These are phyloP conservation scores for Batillaria attramentaria DNA, from an alignment of 1,140 invertebrate genomes.

Conservation along the genomic window DNA sequence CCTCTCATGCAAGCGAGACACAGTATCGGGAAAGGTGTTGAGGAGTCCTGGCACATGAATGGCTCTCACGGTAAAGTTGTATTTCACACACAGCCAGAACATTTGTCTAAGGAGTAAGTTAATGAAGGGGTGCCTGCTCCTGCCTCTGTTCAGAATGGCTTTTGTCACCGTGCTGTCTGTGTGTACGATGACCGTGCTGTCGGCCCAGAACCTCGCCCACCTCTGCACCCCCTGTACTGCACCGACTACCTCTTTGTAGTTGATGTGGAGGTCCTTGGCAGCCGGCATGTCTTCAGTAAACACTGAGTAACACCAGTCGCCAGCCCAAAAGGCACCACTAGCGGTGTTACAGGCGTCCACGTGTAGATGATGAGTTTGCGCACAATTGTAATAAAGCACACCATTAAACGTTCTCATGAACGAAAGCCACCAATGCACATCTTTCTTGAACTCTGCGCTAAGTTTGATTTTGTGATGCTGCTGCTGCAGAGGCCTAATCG, in stretches of 20 bases:
- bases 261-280: background rate
- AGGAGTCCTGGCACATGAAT: background rate
- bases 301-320: background rate
- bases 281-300: background rate
- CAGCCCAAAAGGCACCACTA: constrained; percentile 12
- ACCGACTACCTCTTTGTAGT: background rate
- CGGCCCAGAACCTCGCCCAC: too few relatives aligned
- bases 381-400: constrained; percentile 9
- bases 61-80: background rate
- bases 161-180: constrained; percentile 15
- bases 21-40: constrained; percentile 12
- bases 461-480: constrained; percentile 1
- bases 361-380: background rate
- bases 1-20: constrained; percentile 7
- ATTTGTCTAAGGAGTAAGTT: background rate
- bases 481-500: background rate
- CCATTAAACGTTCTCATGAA: background rate
- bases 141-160: constrained; percentile 14
- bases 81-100: constrained; percentile 1
- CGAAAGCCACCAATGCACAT: constrained; percentile 1
- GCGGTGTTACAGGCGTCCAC: background rate
- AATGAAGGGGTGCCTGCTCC: background rate
- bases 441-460: constrained; percentile 2
- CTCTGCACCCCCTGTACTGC: background rate
- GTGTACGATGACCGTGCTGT: constrained; percentile 4